Evolutionary conservation across 2,888 invertebrate genomes (phyloP), one percentile per base, ranked within the genome.

Genomic region (Epinotia ramella): DNA sequence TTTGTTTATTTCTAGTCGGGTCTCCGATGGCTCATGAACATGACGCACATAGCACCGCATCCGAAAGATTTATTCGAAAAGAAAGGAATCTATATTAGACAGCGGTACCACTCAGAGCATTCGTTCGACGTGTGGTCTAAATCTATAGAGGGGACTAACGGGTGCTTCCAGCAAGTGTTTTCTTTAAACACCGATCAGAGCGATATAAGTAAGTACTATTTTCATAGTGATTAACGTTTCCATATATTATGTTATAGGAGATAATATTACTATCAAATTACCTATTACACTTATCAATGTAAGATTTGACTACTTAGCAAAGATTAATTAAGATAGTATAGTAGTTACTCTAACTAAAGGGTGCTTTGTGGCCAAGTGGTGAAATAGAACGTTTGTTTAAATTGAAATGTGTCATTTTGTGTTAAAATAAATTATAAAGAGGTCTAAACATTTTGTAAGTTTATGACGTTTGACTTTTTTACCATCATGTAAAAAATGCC

Each of bases 51-150:
- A 2, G 76, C 78, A 6, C 77, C 77, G 13, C 77, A 82, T 0
- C 79, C 83, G 1, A 85, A 84, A 33, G 78, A 84, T 0, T 53
- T 83, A 0, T 65, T 85, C 0, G 78, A 83, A 0, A 82, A 84
- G 0, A 82, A 83, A 3, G 89, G 90, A 0, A 83, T 86, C 0
- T 87, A 91, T 1, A 83, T 94, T 0, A 80, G 93, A 0, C 91
- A 92, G 75, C 80, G 93, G 4, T 94, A 91, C 78, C 85, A 90
- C 64, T 87, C 90, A 0, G 90, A 91, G 5, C 80, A 83, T 12
- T 86, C 91, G 0, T 91, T 92, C 65, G 93, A 94, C 72, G 89
- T 93, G 0, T 94, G 93, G 94, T 93, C 93, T 0, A 89, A 86
- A 57, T 85, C 90, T 0, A 78, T 91, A 0, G 82, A 80, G 1